Evolutionary conservation across 2,797 vertebrate genomes (phyloP), one percentile per base, ranked within the genome.

Genomic region (Spinus olivaceus): DNA sequence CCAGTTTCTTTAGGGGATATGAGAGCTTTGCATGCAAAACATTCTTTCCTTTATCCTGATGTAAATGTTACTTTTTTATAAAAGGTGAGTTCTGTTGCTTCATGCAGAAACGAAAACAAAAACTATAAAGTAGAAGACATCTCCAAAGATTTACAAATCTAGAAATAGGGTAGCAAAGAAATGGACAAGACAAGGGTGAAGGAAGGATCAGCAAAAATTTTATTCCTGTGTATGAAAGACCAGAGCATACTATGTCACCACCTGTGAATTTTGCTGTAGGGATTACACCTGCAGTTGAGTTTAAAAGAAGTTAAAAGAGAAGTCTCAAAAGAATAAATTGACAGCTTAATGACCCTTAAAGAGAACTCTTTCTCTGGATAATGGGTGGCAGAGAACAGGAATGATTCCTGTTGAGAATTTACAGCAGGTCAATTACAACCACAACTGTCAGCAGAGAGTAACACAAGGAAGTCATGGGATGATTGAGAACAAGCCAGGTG

Each of bases 361-460:
- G 88, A 71, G 50, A 92, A 74, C 22, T 51, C 66, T 87, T 89
- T 93, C 89, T 92, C 84, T 41, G 72, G 50, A 83, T 93, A 95
- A 93, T 76, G 80, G 81, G 84, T 81, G 91, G 78, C 81, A 95
- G 92, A 81, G 85, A 91, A 59, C 39, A 70, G 80, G 76, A 91
- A 91, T 32, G 54, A 76, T 69, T 72, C 72, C 37, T 64, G 49
- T 63, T 56, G 76, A 91, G 85, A 90, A 91, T 95, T 92, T 94
- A 95, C 91, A 88, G 91, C 88, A 66, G 65, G 89, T 89, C 85
- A 88, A 90, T 95, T 92, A 96, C 94, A 87, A 88, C 65, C 80
- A 81, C 89, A 93, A 93, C 72, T 93, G 96, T 90, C 91, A 89
- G 89, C 69, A 61, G 21, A 72, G 61, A 70, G 85, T 20, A 86